phyloP scores from a whole-genome alignment of 2,113 vertebrate genomes.

The Malurus cyaneus region DNA sequence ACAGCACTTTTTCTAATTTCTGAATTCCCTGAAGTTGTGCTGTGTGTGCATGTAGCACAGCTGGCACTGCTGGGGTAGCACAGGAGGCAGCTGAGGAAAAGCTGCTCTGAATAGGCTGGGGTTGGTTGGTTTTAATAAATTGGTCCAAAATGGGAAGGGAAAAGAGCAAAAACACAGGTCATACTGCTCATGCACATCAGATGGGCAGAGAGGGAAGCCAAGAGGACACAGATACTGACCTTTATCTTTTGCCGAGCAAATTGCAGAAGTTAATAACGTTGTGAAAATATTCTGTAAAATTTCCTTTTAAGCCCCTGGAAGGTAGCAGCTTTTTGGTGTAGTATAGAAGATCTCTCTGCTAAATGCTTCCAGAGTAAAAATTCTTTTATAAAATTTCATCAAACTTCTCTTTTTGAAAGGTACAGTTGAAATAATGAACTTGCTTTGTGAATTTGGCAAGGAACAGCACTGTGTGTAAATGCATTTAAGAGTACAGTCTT shows the following conservation, averaged over 20 bases:
- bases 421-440: not conserved
- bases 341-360: not conserved
- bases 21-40: not conserved
- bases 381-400: not conserved
- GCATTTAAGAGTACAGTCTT: constrained; percentile 37
- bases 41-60: accelerated
- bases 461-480: not conserved
- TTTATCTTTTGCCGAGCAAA: not conserved
- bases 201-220: not conserved
- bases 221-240: accelerated
- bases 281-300: not conserved
- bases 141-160: not conserved
- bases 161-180: not conserved
- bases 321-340: not conserved
- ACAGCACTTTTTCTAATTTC: not conserved
- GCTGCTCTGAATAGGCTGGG: not conserved
- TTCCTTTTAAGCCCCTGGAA: not conserved
- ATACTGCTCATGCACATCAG: accelerated
- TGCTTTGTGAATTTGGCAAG: not conserved
- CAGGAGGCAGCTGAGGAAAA: not conserved
- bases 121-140: not conserved
- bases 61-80: not conserved
- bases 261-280: not conserved
- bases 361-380: not conserved
- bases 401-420: not conserved